Evolutionary conservation across 1,140 invertebrate genomes (phyloP), one percentile per base, ranked within the genome.

Genomic region (Platyscapa corneri): DNA sequence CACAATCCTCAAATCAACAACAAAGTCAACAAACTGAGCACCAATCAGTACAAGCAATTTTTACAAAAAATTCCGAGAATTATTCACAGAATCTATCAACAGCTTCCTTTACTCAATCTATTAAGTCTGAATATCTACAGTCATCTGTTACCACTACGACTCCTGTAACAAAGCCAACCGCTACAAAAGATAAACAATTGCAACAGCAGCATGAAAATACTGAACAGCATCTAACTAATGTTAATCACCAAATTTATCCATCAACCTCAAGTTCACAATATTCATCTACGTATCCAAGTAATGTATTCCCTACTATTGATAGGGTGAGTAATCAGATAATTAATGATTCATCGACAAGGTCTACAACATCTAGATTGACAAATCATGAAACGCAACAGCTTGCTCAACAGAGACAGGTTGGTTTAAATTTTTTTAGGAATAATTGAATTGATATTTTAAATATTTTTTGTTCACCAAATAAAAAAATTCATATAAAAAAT

Each of bases 201-300:
- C 49, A 53, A 18, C 91, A 93, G n/a, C 90, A 92, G 42, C 89
- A 90, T 32, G 90, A 91, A 42, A 92, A 49, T 74, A 49, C 53
- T n/a, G 78, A 75, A 46, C 87, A 79, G 42, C 88, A 27, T 84
- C 91, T 56, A 88, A 84, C 79, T 89, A 1, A 90, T 88, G 53
- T 81, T 88, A 92, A 92, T 78, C 92, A 93, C 65, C 92, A 93
- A 83, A 88, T 91, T 5, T 93, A 91, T 86, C 91, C 91, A 34
- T 83, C 90, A 23, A 14, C 89, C 0, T 16, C 89, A 16, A 88
- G 87, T 86, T 34, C 78, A 18, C 91, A 92, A 30, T 92, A 91
- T 87, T 88, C 91, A 18, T 42, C 90, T 6, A 87, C 88, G 16
- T 91, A 91, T 83, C 10, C 70, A 12, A 88, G 86, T 0, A 92